These are phyloP conservation scores for Agonopterix subpropinquella DNA, from an alignment of 2,888 invertebrate genomes.

Conservation along the genomic window DNA sequence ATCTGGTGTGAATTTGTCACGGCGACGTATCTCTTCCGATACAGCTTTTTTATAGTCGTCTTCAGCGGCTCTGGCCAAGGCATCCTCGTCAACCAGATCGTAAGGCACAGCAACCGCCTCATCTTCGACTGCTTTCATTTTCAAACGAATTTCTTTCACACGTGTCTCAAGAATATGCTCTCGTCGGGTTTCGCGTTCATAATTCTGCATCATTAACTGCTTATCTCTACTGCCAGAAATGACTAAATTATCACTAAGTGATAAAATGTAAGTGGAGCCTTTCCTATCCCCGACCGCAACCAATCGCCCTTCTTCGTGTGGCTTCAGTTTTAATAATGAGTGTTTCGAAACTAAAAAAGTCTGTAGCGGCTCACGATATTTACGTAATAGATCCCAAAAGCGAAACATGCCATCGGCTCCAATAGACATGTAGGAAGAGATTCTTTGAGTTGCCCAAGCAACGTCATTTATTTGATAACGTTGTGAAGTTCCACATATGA, in stretches of 20 bases:
- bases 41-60: conserved; percentile 44
- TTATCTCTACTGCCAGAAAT: conserved; percentile 81
- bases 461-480: conserved; percentile 35
- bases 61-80: conserved; percentile 33
- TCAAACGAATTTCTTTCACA: conserved; percentile 84
- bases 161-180: conserved; percentile 92
- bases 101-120: conserved; percentile 18
- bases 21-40: neutral
- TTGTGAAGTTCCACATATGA: conserved; percentile 34
- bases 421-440: conserved; percentile 48
- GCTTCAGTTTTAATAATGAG: conserved; percentile 76
- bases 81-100: conserved; percentile 25
- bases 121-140: conserved; percentile 57
- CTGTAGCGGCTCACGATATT: conserved; percentile 79
- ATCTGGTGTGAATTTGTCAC: neutral
- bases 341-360: conserved; percentile 73
- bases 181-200: conserved; percentile 88
- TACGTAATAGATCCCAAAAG: conserved; percentile 86
- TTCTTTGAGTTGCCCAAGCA: conserved; percentile 45
- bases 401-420: conserved; percentile 80
- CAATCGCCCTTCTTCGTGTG: conserved; percentile 77
- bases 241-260: conserved; percentile 79
- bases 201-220: conserved; percentile 79
- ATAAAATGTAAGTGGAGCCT: conserved; percentile 80
- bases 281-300: conserved; percentile 79